A percentile compares a stretch with the other conserved stretches of the same genome.
phyloP scores from a whole-genome alignment of 2,797 vertebrate species.

The Fundulus diaphanus region DNA sequence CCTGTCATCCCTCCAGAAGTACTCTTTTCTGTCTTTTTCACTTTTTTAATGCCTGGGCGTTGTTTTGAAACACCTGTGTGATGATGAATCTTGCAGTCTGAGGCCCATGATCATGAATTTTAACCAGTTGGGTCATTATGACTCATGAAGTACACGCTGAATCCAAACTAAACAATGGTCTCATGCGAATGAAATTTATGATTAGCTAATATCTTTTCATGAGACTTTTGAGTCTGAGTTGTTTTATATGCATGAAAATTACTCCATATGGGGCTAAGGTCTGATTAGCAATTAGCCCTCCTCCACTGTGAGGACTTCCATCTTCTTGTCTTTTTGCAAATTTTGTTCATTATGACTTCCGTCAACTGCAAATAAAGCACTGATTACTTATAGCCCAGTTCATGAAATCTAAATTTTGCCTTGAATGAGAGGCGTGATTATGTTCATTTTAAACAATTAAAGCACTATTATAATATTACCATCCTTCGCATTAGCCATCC shows the following conservation, averaged over 20 bases:
- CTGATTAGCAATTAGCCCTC: not conserved
- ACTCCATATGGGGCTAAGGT: not conserved
- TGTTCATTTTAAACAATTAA: not conserved
- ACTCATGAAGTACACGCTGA: not conserved
- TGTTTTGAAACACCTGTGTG: not conserved
- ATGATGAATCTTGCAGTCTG: not conserved
- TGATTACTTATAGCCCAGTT: not conserved
- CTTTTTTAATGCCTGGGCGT: not conserved
- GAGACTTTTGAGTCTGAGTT: not conserved
- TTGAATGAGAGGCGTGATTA: not conserved
- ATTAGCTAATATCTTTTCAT: not conserved
- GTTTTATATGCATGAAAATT: conserved; percentile 1
- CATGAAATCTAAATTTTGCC: not conserved
- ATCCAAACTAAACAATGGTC: not conserved
- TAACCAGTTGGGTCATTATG: not conserved
- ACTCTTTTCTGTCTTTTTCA: not conserved
- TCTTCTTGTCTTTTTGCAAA: not conserved
- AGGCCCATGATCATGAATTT: not conserved
- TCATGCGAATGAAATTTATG: conserved; percentile 2
- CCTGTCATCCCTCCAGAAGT: not conserved
- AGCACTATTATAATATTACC: too few relatives aligned
- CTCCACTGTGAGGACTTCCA: not conserved
- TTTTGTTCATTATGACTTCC: not conserved
- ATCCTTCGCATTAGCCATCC: too few relatives aligned
- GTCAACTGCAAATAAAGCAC: not conserved